These are phyloP conservation scores for Macrosoma leucophasiata DNA, from an alignment of 2,888 invertebrate genomes.

Conservation along the genomic window DNA sequence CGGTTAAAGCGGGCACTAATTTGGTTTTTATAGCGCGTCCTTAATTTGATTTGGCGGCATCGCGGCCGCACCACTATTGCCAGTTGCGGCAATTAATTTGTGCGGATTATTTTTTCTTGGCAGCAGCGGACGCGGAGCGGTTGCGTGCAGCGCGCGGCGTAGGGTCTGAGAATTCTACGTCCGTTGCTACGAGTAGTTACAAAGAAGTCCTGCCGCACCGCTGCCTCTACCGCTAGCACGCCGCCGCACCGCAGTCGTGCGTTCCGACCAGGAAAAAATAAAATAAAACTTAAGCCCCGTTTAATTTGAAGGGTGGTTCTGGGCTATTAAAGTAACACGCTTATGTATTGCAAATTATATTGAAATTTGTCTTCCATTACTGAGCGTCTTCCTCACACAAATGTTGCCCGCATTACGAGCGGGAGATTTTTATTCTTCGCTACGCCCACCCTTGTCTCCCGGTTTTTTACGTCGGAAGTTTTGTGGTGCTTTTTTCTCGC, in stretches of 20 bases:
- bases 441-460: slow-evolving; percentile 72
- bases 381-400: slow-evolving; percentile 74
- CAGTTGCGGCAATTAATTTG: slow-evolving; percentile 75
- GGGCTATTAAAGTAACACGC: slow-evolving; percentile 78
- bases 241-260: slow-evolving; percentile 55
- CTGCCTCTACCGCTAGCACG: too few relatives aligned
- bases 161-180: slow-evolving; percentile 24
- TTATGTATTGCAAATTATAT: slow-evolving; percentile 78
- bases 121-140: slow-evolving; percentile 35
- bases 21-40: slow-evolving; percentile 76
- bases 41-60: slow-evolving; percentile 77
- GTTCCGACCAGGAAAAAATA: slow-evolving; percentile 68
- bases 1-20: slow-evolving; percentile 76
- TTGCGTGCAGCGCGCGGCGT: slow-evolving; percentile 38
- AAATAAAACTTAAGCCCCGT: slow-evolving; percentile 76
- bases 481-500: slow-evolving; percentile 71
- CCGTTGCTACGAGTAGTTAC: slow-evolving; percentile 5
- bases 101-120: slow-evolving; percentile 73
- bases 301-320: slow-evolving; percentile 78
- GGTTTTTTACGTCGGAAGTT: slow-evolving; percentile 71
- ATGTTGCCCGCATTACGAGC: slow-evolving; percentile 74
- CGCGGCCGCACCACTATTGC: slow-evolving; percentile 70
- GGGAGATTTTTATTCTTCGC: slow-evolving; percentile 70
- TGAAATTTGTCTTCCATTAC: slow-evolving; percentile 77
- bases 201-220: slow-evolving; percentile 27